Evolutionary conservation across 1,140 invertebrate genomes (phyloP).

Genomic region (Papilio polytes): DNA sequence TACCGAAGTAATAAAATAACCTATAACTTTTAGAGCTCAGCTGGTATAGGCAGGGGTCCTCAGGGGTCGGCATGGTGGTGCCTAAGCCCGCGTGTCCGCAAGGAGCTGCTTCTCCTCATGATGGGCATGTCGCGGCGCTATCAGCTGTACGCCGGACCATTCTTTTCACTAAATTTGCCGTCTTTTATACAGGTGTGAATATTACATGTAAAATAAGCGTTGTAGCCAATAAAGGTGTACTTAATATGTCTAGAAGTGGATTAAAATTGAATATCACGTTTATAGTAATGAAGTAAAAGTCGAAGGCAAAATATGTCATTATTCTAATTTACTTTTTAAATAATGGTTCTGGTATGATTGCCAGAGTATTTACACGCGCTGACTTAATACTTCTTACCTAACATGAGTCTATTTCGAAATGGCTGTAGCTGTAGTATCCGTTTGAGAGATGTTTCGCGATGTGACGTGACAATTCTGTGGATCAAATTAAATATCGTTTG

Average conservation of each 20-base stretch:
- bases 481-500: background rate
- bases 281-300: too few relatives aligned
- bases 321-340: too few relatives aligned
- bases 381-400: too few relatives aligned
- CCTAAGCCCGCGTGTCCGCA: constrained; percentile 54
- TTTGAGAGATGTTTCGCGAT: too few relatives aligned
- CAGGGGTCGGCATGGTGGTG: constrained; percentile 61
- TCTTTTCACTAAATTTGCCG: constrained; percentile 59
- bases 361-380: too few relatives aligned
- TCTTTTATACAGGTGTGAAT: constrained; percentile 65
- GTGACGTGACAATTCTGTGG: background rate
- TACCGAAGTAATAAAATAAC: too few relatives aligned
- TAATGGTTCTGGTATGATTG: too few relatives aligned
- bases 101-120: constrained; percentile 55
- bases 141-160: constrained; percentile 60
- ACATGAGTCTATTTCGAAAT: too few relatives aligned
- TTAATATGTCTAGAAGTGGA: background rate
- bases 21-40: constrained; percentile 55
- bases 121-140: constrained; percentile 52
- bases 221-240: background rate
- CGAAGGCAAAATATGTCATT: too few relatives aligned
- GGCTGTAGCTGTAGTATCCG: too few relatives aligned
- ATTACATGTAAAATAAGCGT: background rate
- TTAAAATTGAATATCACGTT: background rate
- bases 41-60: constrained; percentile 59